phyloP scores from a whole-genome alignment of 1,140 invertebrate species.

The Magallana ariakensis region DNA sequence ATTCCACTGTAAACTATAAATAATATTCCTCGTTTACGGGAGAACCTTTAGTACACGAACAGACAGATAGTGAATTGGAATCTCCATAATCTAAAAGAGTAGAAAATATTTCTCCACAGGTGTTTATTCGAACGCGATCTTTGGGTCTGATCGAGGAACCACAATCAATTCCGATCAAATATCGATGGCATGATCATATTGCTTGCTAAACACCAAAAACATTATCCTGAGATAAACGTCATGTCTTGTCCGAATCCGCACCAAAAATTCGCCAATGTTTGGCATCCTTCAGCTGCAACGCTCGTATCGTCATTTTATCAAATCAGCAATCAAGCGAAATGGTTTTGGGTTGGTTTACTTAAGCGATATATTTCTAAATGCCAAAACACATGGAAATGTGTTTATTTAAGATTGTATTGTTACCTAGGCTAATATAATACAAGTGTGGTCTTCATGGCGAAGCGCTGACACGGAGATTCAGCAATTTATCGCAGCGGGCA shows the following conservation, averaged over 20 bases:
- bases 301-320: constrained; percentile 6
- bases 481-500: constrained; percentile 29
- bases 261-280: neutral
- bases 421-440: constrained; percentile 33
- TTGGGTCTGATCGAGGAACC: neutral
- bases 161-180: constrained; percentile 36
- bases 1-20: too few relatives aligned
- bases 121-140: neutral
- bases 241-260: constrained; percentile 3
- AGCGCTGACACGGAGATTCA: constrained; percentile 18
- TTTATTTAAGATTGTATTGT: constrained; percentile 37
- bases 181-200: constrained; percentile 29
- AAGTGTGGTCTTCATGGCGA: constrained; percentile 30
- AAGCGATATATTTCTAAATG: constrained; percentile 34
- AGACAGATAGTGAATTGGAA: too few relatives aligned
- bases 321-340: constrained; percentile 26
- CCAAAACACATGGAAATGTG: constrained; percentile 36
- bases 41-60: too few relatives aligned
- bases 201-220: constrained; percentile 21
- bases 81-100: too few relatives aligned
- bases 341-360: constrained; percentile 29
- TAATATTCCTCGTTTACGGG: too few relatives aligned
- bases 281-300: constrained; percentile 14
- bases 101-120: neutral
- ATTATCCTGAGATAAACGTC: constrained; percentile 14